Evolutionary conservation across 2,888 invertebrate species (phyloP).

Genomic region (Gnatocerus cornutus): DNA sequence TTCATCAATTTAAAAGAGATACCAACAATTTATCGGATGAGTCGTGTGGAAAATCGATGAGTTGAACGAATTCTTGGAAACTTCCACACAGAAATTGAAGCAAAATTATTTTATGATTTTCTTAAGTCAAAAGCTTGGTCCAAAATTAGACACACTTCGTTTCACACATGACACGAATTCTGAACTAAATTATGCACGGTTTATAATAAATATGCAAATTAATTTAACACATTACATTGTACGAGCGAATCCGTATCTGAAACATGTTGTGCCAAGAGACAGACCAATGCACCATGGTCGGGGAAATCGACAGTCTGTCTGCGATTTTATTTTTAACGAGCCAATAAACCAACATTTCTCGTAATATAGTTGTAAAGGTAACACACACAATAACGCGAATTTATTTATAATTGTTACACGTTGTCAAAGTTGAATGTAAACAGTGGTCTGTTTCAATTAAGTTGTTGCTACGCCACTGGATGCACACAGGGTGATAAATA

Average conservation of each 20-base stretch:
- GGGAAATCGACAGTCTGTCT: too few species aligned
- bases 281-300: not conserved
- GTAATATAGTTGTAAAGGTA: too few species aligned
- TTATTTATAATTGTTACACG: too few species aligned
- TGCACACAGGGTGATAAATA: slow-evolving; percentile 16
- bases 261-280: slow-evolving; percentile 15
- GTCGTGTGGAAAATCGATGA: too few species aligned
- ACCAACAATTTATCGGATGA: slow-evolving; percentile 15
- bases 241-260: slow-evolving; percentile 16
- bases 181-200: slow-evolving; percentile 39
- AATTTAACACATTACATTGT: slow-evolving; percentile 37
- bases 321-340: too few species aligned
- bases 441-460: too few species aligned
- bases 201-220: slow-evolving; percentile 43
- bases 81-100: not conserved
- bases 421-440: too few species aligned
- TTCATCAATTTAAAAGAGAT: slow-evolving; percentile 32
- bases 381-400: too few species aligned
- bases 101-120: slow-evolving; percentile 26
- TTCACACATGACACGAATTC: slow-evolving; percentile 43
- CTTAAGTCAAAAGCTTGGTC: slow-evolving; percentile 18
- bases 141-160: slow-evolving; percentile 28
- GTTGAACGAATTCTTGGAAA: slow-evolving; percentile 2
- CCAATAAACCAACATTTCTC: too few species aligned
- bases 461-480: not conserved